Evolutionary conservation across 2,888 invertebrate genomes (phyloP).

Genomic region (Lasioglossum zephyrum): DNA sequence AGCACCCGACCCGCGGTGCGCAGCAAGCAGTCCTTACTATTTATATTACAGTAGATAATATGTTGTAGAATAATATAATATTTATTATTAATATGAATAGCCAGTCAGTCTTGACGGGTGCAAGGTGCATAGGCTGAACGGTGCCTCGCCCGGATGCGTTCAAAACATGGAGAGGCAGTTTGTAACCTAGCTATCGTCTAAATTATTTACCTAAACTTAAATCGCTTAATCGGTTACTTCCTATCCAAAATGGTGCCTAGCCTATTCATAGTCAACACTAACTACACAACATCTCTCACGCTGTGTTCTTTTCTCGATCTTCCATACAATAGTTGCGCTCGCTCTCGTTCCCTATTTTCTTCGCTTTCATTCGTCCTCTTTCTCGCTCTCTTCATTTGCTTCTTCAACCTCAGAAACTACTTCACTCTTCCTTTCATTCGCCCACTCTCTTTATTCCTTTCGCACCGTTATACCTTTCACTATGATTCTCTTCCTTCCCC

Average conservation of each 20-base stretch:
- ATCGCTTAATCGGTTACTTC: conserved; percentile 68
- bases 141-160: conserved; percentile 70
- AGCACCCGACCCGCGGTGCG: conserved; percentile 82
- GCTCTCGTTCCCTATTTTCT: conserved; percentile 48
- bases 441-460: conserved; percentile 36
- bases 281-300: conserved; percentile 77
- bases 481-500: conserved; percentile 40
- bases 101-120: conserved; percentile 83
- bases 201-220: conserved; percentile 75
- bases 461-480: conserved; percentile 45
- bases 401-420: conserved; percentile 27
- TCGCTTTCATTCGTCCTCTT: conserved; percentile 52
- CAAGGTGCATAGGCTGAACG: conserved; percentile 81
- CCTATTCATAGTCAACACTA: conserved; percentile 81
- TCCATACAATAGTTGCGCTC: conserved; percentile 74
- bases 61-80: conserved; percentile 75
- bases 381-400: conserved; percentile 25
- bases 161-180: conserved; percentile 74
- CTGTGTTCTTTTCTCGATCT: conserved; percentile 50
- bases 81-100: conserved; percentile 80
- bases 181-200: conserved; percentile 79
- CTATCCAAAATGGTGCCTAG: conserved; percentile 75
- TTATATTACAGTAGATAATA: conserved; percentile 77
- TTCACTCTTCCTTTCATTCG: conserved; percentile 38
- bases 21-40: conserved; percentile 81